These are phyloP conservation scores for Lonchura striata DNA, from an alignment of 2,113 vertebrate species.

Conservation along the genomic window DNA sequence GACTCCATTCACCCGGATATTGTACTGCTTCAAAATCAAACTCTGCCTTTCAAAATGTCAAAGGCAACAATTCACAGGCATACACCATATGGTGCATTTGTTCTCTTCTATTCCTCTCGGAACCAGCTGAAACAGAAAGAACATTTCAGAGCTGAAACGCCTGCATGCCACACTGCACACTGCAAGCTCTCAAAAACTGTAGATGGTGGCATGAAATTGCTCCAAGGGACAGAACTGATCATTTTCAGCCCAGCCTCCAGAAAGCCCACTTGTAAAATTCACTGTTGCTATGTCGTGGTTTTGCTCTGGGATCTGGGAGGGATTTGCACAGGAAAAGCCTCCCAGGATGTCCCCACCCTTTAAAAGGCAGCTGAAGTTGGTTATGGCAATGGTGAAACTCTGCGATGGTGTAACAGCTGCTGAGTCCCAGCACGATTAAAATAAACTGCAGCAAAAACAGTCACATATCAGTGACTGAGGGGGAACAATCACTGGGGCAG, in stretches of 20 bases:
- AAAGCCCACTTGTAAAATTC: background rate
- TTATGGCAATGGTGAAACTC: background rate
- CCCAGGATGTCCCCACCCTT: background rate
- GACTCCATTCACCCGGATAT: background rate
- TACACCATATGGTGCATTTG: background rate
- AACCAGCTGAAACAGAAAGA: background rate
- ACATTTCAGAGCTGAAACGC: background rate
- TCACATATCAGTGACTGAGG: background rate
- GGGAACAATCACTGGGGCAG: background rate
- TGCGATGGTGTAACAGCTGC: background rate
- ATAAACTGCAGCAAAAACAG: background rate
- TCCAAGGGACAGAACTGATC: background rate
- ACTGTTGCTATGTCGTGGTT: accelerated
- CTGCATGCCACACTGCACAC: accelerated
- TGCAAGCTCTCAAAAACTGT: background rate
- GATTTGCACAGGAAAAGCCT: background rate
- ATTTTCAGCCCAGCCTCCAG: background rate
- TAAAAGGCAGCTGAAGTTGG: background rate
- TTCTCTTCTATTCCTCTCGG: background rate
- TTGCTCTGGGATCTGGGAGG: background rate
- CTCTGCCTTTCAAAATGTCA: background rate
- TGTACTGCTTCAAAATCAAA: background rate
- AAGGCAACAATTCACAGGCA: background rate
- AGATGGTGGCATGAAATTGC: background rate
- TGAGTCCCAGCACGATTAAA: background rate